Evolutionary conservation across 2,113 vertebrate species (phyloP).

Genomic region (Nibea albiflora): DNA sequence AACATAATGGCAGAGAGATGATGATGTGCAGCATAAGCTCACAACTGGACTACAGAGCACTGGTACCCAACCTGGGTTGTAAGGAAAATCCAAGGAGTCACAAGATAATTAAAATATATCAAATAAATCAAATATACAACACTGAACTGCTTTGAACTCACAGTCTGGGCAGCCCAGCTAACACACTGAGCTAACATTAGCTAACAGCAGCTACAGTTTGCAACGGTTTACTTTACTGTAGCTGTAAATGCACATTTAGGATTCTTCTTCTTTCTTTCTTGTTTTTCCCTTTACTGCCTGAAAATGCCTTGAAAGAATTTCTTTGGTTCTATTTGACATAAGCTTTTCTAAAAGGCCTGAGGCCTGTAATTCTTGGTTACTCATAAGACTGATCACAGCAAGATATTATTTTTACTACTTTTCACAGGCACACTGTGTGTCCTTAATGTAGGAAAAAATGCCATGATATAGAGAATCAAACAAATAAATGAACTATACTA

Average conservation of each 20-base stretch:
- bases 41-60: neutral
- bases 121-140: too few relatives aligned
- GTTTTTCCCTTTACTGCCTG: neutral
- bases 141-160: too few relatives aligned
- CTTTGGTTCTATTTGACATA: neutral
- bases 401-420: neutral
- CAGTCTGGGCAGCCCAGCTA: neutral
- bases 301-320: constrained; percentile 2
- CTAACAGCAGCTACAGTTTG: too few relatives aligned
- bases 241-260: neutral
- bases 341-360: neutral
- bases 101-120: neutral
- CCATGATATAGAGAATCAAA: neutral
- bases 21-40: neutral
- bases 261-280: neutral
- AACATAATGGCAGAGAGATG: neutral
- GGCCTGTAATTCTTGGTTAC: neutral
- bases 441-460: neutral
- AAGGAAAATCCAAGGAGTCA: neutral
- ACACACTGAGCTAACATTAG: too few relatives aligned
- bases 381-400: neutral
- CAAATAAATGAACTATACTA: neutral
- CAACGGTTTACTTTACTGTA: neutral
- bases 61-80: neutral
- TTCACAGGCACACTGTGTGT: neutral